Base-by-base conservation (phyloP, 2,113 vertebrate species). In the Caloenas nicobarica region DNA sequence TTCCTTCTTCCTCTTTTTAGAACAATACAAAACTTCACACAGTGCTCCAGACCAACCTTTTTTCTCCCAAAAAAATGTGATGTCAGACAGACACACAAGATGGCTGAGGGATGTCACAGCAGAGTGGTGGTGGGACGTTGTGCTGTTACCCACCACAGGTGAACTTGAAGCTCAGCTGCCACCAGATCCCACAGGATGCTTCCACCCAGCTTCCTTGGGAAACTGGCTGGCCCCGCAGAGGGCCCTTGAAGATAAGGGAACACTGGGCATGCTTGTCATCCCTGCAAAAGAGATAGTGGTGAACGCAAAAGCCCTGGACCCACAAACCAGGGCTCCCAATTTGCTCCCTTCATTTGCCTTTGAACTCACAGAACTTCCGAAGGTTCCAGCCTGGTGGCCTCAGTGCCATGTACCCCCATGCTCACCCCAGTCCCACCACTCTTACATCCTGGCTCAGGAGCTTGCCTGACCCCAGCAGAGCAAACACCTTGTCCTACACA, bases 331-430 rank as follows among this genome's bases (percentile, higher is more conserved):
- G 26, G 53, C 11, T 88, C 34, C 36, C 2, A 29, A 58, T 86
- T 36, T 62, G 61, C 13, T 46, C 44, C 33, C 18, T 33, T 71
- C 38, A 11, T 46, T 51, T 76, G 42, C 34, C 57, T 53, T 88
- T 1, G 1, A 44, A 65, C 24, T 57, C 7, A 0, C 11, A 40
- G 58, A 24, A 29, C 11, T 50, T 51, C 26, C 34, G 38, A 66
- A 74, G n/a, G 16, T 34, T 46, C 23, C 4, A 7, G 8, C 13
- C 53, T 28, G 40, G 26, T 51, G 25, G 26, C 7, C 29, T 40
- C 73, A 53, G 51, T 14, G 10, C 40, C 0, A 0, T 10, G 9
- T 29, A 3, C 6, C 38, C 16, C 44, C 21, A 60, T 7, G 23
- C 25, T 14, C 1, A 3, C 4, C 17, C 14, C 38, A 26, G 40